These are phyloP conservation scores for Aspiorhynchus laticeps DNA, from an alignment of 2,113 vertebrate species.

Conservation along the genomic window DNA sequence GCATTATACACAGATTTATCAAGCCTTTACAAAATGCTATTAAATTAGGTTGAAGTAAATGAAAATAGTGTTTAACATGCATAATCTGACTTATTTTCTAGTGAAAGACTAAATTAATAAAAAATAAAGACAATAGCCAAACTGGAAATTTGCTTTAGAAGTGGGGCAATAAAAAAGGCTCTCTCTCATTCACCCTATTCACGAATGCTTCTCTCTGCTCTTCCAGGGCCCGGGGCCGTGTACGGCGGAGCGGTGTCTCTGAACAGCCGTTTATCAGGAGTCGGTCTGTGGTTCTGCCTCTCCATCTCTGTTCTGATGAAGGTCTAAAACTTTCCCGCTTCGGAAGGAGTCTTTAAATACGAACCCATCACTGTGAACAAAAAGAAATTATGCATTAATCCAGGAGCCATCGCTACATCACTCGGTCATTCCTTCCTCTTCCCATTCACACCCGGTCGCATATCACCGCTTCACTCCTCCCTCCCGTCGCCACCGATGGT, in stretches of 20 bases:
- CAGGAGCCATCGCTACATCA: conserved; percentile 79
- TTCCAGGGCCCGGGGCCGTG: conserved; percentile 76
- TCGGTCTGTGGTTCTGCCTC: conserved; percentile 70
- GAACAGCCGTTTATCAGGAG: conserved; percentile 62
- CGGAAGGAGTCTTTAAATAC: conserved; percentile 78
- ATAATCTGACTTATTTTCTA: not conserved
- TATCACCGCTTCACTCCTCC: conserved; percentile 46
- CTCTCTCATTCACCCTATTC: not conserved
- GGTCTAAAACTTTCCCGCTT: conserved; percentile 65
- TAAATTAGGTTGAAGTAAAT: not conserved
- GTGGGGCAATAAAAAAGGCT: not conserved
- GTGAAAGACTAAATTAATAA: not conserved
- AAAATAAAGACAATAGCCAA: too few species aligned
- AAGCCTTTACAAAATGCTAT: not conserved
- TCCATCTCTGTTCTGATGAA: conserved; percentile 72
- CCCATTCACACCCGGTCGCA: conserved; percentile 47
- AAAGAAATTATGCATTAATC: conserved; percentile 80
- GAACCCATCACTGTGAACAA: conserved; percentile 86
- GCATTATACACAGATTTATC: not conserved
- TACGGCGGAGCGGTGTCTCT: conserved; percentile 66
- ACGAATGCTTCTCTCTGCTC: conserved; percentile 9
- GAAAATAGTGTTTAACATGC: not conserved
- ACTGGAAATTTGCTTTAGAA: not conserved
- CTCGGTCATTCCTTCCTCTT: conserved; percentile 63
- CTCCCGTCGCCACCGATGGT: conserved; percentile 53